These are phyloP conservation scores for Eupithecia inturbata DNA, from an alignment of 2,888 invertebrate species.

Conservation along the genomic window DNA sequence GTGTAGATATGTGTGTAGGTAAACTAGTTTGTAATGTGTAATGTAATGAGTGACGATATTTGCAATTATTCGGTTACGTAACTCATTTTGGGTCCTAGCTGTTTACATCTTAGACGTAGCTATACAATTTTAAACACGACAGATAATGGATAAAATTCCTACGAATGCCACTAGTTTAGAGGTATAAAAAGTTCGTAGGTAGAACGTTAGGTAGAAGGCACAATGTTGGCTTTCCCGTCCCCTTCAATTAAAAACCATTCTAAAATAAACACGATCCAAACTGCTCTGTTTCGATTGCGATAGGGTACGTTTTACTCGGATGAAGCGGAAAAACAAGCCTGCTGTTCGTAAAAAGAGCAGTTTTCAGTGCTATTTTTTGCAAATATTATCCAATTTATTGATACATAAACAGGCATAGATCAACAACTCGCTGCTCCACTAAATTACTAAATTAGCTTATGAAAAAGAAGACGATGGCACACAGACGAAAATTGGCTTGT, in stretches of 20 bases:
- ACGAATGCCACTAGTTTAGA: neutral
- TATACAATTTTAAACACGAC: too few relatives aligned
- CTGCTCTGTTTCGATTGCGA: neutral
- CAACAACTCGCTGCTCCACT: neutral
- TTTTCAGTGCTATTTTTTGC: neutral
- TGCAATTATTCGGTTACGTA: too few relatives aligned
- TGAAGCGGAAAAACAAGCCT: conserved; percentile 6
- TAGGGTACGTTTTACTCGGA: neutral
- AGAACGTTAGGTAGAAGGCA: neutral
- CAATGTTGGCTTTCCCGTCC: conserved; percentile 1
- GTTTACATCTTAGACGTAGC: too few relatives aligned
- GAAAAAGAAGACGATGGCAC: neutral
- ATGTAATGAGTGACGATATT: too few relatives aligned
- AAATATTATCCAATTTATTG: neutral
- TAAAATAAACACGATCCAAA: conserved; percentile 44
- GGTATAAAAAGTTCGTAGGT: neutral
- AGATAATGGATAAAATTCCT: too few relatives aligned
- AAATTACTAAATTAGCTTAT: neutral
- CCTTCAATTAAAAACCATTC: conserved; percentile 48
- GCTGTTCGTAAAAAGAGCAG: neutral
- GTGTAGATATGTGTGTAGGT: too few relatives aligned
- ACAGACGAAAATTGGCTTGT: too few relatives aligned
- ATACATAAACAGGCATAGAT: neutral
- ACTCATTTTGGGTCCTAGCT: too few relatives aligned
- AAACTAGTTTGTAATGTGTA: too few relatives aligned